phyloP scores from a whole-genome alignment of 53 echinoderm and acorn worm species.

The Echinarachnius parma region DNA sequence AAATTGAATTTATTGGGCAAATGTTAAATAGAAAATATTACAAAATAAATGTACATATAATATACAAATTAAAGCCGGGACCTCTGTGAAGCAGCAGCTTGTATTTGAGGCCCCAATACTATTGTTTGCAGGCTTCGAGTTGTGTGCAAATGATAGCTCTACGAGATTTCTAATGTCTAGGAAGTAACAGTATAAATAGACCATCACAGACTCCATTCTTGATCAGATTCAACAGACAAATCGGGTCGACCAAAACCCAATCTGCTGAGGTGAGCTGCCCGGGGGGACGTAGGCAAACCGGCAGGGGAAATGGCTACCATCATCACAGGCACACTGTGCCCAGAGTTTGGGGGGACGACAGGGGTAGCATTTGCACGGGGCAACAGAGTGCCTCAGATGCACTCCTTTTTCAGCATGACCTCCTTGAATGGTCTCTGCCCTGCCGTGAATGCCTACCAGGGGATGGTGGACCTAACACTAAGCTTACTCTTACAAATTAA shows the following conservation, averaged over 20 bases:
- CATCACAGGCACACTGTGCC: slow-evolving; percentile 27
- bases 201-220: slow-evolving; percentile 6
- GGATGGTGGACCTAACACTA: slow-evolving; percentile 25
- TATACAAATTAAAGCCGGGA: too few relatives aligned
- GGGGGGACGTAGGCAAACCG: slow-evolving; percentile 18
- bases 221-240: slow-evolving; percentile 26
- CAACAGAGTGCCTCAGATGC: slow-evolving; percentile 41
- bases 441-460: slow-evolving; percentile 13
- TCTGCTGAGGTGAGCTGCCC: slow-evolving; percentile 21
- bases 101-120: too few relatives aligned
- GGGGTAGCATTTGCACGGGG: slow-evolving; percentile 28
- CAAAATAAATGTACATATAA: too few relatives aligned
- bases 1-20: too few relatives aligned
- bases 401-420: slow-evolving; percentile 56
- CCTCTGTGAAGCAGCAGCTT: too few relatives aligned
- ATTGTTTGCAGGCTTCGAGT: too few relatives aligned
- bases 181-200: too few relatives aligned
- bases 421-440: slow-evolving; percentile 16
- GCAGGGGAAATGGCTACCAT: slow-evolving; percentile 51
- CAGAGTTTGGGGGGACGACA: not conserved
- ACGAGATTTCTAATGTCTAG: too few relatives aligned
- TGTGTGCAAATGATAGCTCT: too few relatives aligned
- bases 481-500: not conserved
- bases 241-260: not conserved
- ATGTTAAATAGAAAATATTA: too few relatives aligned